Percentiles rank a stretch among this genome's conserved stretches.
Evolutionary conservation across 1,140 invertebrate species (phyloP).

Genomic region (Samia ricini): DNA sequence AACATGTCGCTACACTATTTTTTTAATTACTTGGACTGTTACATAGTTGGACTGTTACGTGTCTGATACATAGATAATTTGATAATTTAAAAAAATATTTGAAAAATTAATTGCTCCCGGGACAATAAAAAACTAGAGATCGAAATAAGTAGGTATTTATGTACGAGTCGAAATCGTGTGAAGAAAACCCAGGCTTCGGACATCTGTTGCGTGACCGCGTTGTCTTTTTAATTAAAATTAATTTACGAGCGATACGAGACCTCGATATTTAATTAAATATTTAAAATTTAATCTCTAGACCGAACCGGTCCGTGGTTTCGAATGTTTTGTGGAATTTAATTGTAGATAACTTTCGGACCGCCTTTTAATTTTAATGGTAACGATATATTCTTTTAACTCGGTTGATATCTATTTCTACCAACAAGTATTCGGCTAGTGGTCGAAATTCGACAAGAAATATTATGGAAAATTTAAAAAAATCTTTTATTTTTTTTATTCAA

Average conservation of each 20-base stretch:
- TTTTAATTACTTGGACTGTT: too few species aligned
- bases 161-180: slow-evolving; percentile 18
- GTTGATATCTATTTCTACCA: not conserved
- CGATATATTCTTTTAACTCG: not conserved
- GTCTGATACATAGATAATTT: too few species aligned
- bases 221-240: slow-evolving; percentile 49
- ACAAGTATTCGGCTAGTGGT: too few species aligned
- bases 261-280: slow-evolving; percentile 45
- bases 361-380: not conserved
- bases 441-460: too few species aligned
- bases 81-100: too few species aligned
- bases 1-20: too few species aligned
- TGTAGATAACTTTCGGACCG: not conserved
- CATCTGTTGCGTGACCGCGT: slow-evolving; percentile 48
- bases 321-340: not conserved
- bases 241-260: slow-evolving; percentile 52
- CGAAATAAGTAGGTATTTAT: slow-evolving; percentile 23
- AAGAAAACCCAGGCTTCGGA: slow-evolving; percentile 7
- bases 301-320: not conserved
- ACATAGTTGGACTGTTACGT: too few species aligned
- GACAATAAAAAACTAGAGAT: not conserved
- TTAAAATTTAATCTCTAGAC: slow-evolving; percentile 11
- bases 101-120: too few species aligned
- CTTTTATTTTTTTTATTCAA: too few species aligned
- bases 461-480: too few species aligned